These are phyloP conservation scores for Spilarctia lutea DNA, from an alignment of 2,888 invertebrate species.

Conservation along the genomic window DNA sequence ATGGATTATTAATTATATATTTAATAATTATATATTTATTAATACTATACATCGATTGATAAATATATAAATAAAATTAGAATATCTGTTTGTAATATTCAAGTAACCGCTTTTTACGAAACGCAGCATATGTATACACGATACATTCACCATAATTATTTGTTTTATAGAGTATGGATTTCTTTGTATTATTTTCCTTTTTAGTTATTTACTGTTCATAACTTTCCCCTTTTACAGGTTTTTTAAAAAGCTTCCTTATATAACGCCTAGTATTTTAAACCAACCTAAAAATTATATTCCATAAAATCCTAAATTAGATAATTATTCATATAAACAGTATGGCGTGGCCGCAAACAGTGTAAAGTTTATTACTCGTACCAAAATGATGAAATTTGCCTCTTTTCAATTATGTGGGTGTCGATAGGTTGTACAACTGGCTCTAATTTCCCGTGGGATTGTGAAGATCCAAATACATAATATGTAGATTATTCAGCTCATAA, in stretches of 20 bases:
- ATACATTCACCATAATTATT: too few species aligned
- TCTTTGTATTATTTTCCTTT: too few species aligned
- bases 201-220: too few species aligned
- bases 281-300: background rate
- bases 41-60: too few species aligned
- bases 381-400: constrained; percentile 21
- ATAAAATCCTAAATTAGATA: background rate
- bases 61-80: too few species aligned
- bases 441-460: constrained; percentile 21
- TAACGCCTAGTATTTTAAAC: background rate
- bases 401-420: constrained; percentile 24
- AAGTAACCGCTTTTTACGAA: too few species aligned
- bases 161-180: too few species aligned
- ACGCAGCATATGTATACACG: too few species aligned
- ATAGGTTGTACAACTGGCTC: constrained; percentile 20
- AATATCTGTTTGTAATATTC: too few species aligned
- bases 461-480: constrained; percentile 21
- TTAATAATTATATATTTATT: too few species aligned
- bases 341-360: constrained; percentile 3
- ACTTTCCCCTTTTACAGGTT: too few species aligned
- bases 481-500: constrained; percentile 23
- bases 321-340: background rate
- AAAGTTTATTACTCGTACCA: constrained; percentile 7
- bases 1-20: too few species aligned
- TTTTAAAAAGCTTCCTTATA: background rate